Base-by-base conservation (phyloP, 2,797 vertebrate genomes). In the Pagetopsis macropterus region DNA sequence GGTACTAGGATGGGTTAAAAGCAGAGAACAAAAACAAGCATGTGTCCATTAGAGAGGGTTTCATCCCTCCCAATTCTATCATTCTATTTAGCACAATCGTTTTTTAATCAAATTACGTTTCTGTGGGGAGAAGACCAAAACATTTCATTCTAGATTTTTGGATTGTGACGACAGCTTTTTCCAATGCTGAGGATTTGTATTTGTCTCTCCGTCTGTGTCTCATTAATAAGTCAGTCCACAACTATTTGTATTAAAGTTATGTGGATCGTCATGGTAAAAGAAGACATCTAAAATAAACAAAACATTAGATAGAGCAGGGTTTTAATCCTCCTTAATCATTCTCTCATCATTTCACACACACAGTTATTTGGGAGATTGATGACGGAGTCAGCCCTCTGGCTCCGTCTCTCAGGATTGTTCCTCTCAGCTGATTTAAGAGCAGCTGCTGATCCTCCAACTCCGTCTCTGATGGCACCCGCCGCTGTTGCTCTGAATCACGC, bases 361-460 rank as follows among this genome's bases (percentile, higher is more conserved):
- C 41, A 31, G 56, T 49, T 51, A 75, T 57, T 74, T 59, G 45
- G 56, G 40, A 71, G 46, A 56, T 1, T 67, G 62, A 75, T 46
- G 45, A 66, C 40, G 59, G 76, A 82, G 44, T 81, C 60, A 75
- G 44, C 19, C 15, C 59, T 82, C 54, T 69, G 73, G 54, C 71
- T 74, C 50, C 5, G 33, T 33, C 58, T 65, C 54, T 33, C 9
- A 46, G 54, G 63, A 45, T 40, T 7, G 13, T 61, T 46, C 56
- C 58, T 82, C 71, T 44, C 71, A 44, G n/a, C 41, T 81, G 62
- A 87, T 84, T 89, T 71, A 82, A 58, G 72, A 82, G 77, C 88
- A 93, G 89, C 86, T 91, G 87, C 71, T 88, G 84, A 6, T 80
- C 73, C 40, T 54, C 54, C 50, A 70, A 74, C 69, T 84, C 66